Evolutionary conservation across 2,113 vertebrate species (phyloP).

Genomic region (Cichladusa arquata): DNA sequence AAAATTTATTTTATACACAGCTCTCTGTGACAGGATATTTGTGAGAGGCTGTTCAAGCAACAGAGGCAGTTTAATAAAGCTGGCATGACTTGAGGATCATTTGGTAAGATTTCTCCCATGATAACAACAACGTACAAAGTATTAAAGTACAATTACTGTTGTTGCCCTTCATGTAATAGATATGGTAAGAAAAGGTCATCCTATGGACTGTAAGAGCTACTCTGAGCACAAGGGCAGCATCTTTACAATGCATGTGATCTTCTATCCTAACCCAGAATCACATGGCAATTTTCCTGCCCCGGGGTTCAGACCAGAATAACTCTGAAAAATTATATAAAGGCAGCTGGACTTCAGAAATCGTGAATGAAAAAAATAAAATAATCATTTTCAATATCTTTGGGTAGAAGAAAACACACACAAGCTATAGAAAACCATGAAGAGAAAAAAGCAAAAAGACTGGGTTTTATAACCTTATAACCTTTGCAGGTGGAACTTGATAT

Average conservation of each 20-base stretch:
- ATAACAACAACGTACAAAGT: background rate
- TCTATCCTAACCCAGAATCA: background rate
- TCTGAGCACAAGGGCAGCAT: background rate
- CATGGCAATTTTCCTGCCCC: background rate
- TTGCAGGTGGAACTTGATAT: background rate
- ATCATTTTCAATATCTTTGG: background rate
- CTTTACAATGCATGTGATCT: rapidly evolving
- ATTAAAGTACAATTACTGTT: background rate
- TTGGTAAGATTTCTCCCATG: background rate
- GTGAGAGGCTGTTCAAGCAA: background rate
- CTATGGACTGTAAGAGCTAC: background rate
- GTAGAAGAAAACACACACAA: background rate
- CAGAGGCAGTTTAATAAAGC: background rate
- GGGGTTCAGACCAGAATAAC: background rate
- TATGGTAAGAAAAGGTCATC: background rate
- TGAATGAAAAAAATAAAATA: background rate
- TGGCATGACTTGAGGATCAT: background rate
- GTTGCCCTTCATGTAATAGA: background rate
- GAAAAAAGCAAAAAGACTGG: background rate
- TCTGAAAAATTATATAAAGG: background rate
- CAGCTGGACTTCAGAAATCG: background rate
- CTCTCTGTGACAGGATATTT: background rate
- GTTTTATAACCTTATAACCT: background rate
- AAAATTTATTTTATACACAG: background rate
- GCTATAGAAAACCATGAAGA: background rate